These are phyloP conservation scores for Lampris megalopsis DNA, from an alignment of 2,113 vertebrate species.

Conservation along the genomic window DNA sequence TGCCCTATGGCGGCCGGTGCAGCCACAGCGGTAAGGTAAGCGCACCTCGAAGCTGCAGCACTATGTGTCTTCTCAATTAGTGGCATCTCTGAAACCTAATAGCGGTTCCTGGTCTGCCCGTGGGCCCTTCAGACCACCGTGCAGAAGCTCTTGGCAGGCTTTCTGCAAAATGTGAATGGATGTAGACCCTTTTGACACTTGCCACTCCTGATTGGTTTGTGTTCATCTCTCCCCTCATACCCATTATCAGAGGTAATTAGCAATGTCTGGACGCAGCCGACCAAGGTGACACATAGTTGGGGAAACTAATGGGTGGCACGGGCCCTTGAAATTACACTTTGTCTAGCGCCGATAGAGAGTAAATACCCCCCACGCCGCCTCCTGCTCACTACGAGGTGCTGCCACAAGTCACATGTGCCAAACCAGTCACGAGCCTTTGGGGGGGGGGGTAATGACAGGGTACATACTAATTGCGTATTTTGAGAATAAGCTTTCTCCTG, in stretches of 20 bases:
- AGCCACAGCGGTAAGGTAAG: slow-evolving; percentile 23
- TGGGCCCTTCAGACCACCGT: slow-evolving; percentile 45
- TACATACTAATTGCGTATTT: slow-evolving; percentile 29
- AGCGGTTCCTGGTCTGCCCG: slow-evolving; percentile 51
- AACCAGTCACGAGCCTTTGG: slow-evolving; percentile 37
- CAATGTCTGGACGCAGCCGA: slow-evolving; percentile 52
- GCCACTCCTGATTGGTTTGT: slow-evolving; percentile 69
- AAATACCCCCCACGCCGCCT: slow-evolving; percentile 43
- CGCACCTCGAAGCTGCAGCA: slow-evolving; percentile 58
- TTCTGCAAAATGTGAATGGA: slow-evolving; percentile 60
- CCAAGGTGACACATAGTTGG: slow-evolving; percentile 48
- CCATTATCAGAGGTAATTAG: slow-evolving; percentile 73
- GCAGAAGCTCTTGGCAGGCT: slow-evolving; percentile 46
- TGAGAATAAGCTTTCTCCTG: slow-evolving; percentile 29
- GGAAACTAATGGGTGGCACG: slow-evolving; percentile 57
- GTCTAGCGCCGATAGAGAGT: slow-evolving; percentile 50
- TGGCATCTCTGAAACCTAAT: slow-evolving; percentile 68
- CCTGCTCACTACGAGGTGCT: slow-evolving; percentile 31
- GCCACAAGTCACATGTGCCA: slow-evolving; percentile 52
- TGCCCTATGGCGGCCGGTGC: not conserved
- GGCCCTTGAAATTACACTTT: slow-evolving; percentile 57
- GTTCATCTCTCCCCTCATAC: slow-evolving; percentile 57
- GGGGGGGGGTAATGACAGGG: slow-evolving; percentile 45
- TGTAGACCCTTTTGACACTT: slow-evolving; percentile 71
- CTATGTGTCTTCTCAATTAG: slow-evolving; percentile 61